Base-by-base conservation (phyloP, 2,888 invertebrate genomes). In the Eilema griseolum region DNA sequence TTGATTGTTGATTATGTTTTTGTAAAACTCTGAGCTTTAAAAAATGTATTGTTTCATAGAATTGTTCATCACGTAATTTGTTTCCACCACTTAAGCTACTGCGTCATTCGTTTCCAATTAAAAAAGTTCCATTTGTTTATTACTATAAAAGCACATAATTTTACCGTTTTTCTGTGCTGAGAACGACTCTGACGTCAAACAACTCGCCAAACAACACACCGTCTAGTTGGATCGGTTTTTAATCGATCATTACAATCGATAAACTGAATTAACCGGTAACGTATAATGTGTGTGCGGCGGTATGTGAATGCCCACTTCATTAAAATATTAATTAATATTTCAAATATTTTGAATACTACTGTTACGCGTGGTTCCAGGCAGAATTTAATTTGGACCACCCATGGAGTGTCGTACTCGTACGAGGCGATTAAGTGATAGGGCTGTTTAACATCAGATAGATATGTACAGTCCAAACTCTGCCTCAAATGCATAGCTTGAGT, bases 61-160 rank as follows among this genome's bases (percentile, higher is more conserved):
- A 23, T 59, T 4, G 12, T 14, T 24, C 24, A 59, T 26, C 14
- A 26, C 26, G 57, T 4, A 59, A 59, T 59, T 59, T 16, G 3
- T 2, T 8, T 24, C 57, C 0, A 24, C 24, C 57, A 59, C 12
- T 59, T 24, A 12, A 24, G 57, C 16, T 24, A 12, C 3, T 59
- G 57, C 57, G 57, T 59, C 57, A 59, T 59, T 16, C 4, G 14
- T 14, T 10, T 59, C 23, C 14, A 59, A 59, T 26, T 26, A 14
- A 59, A 59, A 59, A 59, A 14, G 14, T 59, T 59, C 57, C 57
- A 59, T 59, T 26, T 59, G 57, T 26, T 59, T 52, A n/a, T n/a
- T 1, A n/a, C 52, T 10, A 52, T 20, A 46, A 46, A 20, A 46
- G 46, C 46, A 46, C 4, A 20, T 52, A n/a, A 52, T 52, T 52